Evolutionary conservation across 2,113 vertebrate genomes (phyloP).

Genomic region (Gambusia affinis): DNA sequence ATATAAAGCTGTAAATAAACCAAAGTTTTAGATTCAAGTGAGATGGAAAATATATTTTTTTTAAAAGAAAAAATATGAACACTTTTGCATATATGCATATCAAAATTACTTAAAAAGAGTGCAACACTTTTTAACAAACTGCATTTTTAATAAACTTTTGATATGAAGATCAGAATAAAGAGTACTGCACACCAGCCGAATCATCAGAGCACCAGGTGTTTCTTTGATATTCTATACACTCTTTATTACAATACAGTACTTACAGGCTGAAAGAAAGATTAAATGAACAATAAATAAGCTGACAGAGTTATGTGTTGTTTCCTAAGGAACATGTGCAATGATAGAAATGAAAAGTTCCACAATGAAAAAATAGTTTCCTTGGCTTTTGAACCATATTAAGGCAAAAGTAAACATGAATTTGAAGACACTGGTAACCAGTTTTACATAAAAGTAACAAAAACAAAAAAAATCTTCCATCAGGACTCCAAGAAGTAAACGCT

Average conservation of each 20-base stretch:
- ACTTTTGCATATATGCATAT: too few species aligned
- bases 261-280: conserved; percentile 61
- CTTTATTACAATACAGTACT: conserved; percentile 73
- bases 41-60: too few species aligned
- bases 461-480: conserved; percentile 18
- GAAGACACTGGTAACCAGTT: conserved; percentile 59
- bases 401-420: conserved; percentile 65
- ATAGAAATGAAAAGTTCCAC: conserved; percentile 34
- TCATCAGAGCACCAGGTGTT: conserved; percentile 50
- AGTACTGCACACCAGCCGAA: conserved; percentile 40
- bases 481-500: conserved; percentile 14
- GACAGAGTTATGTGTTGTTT: conserved; percentile 20
- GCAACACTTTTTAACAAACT: not conserved
- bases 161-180: conserved; percentile 43
- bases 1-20: too few species aligned
- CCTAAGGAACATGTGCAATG: conserved; percentile 46
- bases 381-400: conserved; percentile 72
- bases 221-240: conserved; percentile 57
- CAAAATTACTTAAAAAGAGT: too few species aligned
- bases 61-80: too few species aligned
- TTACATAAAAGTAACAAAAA: conserved; percentile 18
- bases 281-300: conserved; percentile 50
- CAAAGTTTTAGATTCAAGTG: too few species aligned
- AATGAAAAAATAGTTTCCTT: conserved; percentile 63
- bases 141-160: too few species aligned